Percentiles rank a stretch among this genome's conserved stretches.
phyloP scores from a whole-genome alignment of 2,113 vertebrate species.

The Neolamprologus fasciatus region DNA sequence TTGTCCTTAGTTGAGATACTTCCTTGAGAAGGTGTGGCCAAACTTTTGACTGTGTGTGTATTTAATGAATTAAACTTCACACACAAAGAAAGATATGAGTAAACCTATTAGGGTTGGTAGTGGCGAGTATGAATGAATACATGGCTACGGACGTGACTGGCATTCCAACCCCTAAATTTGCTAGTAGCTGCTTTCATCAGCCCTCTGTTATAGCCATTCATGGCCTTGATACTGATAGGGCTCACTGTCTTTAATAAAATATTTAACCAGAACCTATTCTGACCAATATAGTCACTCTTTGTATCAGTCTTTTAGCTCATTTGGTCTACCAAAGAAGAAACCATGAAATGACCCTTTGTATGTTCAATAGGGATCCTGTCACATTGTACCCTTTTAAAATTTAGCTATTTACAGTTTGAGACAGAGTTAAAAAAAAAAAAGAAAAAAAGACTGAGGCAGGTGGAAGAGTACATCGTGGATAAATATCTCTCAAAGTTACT shows the following conservation, averaged over 20 bases:
- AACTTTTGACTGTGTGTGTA: neutral
- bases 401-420: neutral
- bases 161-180: neutral
- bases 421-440: neutral
- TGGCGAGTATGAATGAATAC: neutral
- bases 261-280: neutral
- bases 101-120: neutral
- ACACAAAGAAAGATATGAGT: neutral
- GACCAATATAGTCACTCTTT: neutral
- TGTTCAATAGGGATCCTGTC: neutral
- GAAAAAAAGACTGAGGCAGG: neutral
- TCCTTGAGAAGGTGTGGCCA: neutral
- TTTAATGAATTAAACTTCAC: neutral
- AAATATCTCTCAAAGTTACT: neutral
- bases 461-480: neutral
- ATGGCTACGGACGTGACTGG: neutral
- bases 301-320: neutral
- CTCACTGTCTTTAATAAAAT: neutral
- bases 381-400: neutral
- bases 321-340: neutral
- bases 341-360: neutral
- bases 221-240: neutral
- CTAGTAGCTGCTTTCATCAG: neutral
- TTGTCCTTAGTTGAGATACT: neutral
- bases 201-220: neutral